Base-by-base conservation (phyloP, 2,113 vertebrate genomes). In the Planiliza haematocheilus region DNA sequence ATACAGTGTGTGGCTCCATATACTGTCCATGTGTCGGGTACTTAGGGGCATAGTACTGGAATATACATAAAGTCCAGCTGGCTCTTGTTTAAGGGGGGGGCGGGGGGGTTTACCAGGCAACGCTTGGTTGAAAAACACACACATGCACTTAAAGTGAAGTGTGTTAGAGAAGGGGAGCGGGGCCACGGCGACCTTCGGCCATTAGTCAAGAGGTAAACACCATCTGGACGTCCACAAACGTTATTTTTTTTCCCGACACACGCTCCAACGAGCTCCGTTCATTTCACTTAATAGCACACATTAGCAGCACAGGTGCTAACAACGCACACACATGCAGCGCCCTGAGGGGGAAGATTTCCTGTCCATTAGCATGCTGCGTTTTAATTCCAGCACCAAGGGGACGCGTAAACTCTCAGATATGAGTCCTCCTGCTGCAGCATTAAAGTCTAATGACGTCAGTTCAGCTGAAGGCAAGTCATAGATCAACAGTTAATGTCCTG, bases 181-280 rank as follows among this genome's bases (percentile, higher is more conserved):
- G 45, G 55, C 59, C 12, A 11, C 41, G 46, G 17, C 66, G 62
- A 51, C 58, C 68, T 37, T 81, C 63, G 41, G 62, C 68, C 76
- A 82, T 58, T 71, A 77, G 66, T 76, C 39, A 21, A 49, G 71
- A 71, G 72, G 72, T 84, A 91, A 92, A 92, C 89, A 90, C 85
- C 88, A 92, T 91, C 88, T 90, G 88, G 74, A 70, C 48, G 2
- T 70, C 66, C 72, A 60, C 64, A 66, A 70, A 76, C 59, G 53
- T 17, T 37, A 57, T 5, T 41, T 52, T 82, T 60, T 57, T 67
- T 36, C 49, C 52, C 20, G 37, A 17, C 62, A 65, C 69, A 42
- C 74, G 68, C 58, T 45, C 55, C 7, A 16, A 7, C 10, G 17
- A 21, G 37, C 39, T 46, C 45, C 55, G 60, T 70, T 67, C 14